Base-by-base conservation (phyloP, 2,113 vertebrate species). In the Clarias magur region DNA sequence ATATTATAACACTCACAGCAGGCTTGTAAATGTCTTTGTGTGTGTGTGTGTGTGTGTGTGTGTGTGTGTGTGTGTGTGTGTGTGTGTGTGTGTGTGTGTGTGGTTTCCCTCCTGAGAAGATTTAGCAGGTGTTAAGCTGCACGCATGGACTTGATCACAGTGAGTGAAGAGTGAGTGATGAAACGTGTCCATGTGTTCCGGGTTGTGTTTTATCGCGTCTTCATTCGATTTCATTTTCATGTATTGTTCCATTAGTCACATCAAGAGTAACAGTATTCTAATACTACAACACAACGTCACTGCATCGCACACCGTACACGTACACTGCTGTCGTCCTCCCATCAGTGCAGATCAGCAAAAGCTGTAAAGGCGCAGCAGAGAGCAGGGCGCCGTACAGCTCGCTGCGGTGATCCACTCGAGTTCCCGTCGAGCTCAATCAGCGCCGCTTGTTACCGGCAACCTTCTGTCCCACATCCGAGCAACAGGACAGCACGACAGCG, bases 21-120 rank as follows among this genome's bases (percentile, higher is more conserved):
- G 21, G 19, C 34, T 19, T 75, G 9, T 21, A 4, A 73, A 19
- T 73, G 30, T 42, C 8, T n/a, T n/a, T n/a, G n/a, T n/a, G n/a
- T n/a, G n/a, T n/a, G n/a, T n/a, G n/a, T n/a, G n/a, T n/a, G 30
- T 34, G 30, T 34, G 30, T 34, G 30, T 34, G 30, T 34, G 10
- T 65, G 4, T 67, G 65, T 67, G 25, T 70, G 67, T 72, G 70
- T 72, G 70, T 72, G 70, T 73, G 70, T 73, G 70, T 73, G 70
- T 38, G 68, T 38, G 68, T 72, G 70, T 42, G 34, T 73, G 27
- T 70, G 68, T 38, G 68, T 72, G 70, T 42, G 34, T 73, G 27
- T 70, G 67, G 34, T 15, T 70, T 16, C 16, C 34, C 30, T 30
- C 16, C 17, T 73, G 27, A 70, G 6, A 63, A 67, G 73, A 53